Base-by-base conservation (phyloP, 2,113 vertebrate genomes). In the Jacana jacana region DNA sequence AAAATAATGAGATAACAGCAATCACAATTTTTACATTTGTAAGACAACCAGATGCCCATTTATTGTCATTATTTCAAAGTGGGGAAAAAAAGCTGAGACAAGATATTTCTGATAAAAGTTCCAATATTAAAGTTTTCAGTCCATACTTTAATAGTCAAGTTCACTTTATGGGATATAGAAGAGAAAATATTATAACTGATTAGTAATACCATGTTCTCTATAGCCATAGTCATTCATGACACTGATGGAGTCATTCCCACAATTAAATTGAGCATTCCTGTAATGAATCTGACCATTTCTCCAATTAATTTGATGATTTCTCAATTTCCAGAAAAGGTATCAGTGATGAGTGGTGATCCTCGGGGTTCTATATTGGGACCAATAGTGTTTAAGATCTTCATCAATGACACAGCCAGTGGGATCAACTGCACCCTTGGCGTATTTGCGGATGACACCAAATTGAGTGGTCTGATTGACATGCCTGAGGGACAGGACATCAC, bases 311-410 rank as follows among this genome's bases (percentile, higher is more conserved):
- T 71, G 31, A 58, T 11, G 5, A 37, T 30, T 64, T 2, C 2
- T 73, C 2, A 72, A 8, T 42, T 35, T 33, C 20, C 2, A 5
- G 4, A 11, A 37, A 14, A 14, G 10, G 68, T 9, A 55, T 18
- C 17, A 66, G 23, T 17, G 13, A n/a, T 1, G 5, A 42, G 1
- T 30, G 10, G 4, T 64, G 35, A 13, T 7, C 27, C 28, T 51
- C 35, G 28, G 22, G 14, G 30, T 2, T 77, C 10, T 0, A 0
- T 68, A 64, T 3, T 22, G 24, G 5, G 9, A 30, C 6, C 5
- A 54, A 3, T 54, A 49, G 4, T n/a, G 1, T 76, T 91, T 76
- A 66, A 72, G 27, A 25, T 10, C 37, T 72, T 69, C 16, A 58
- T 48, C n/a, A 68, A 2, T 4, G 13, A 31, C 11, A 48, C 0